These are phyloP conservation scores for Melanostigma gelatinosum DNA, from an alignment of 2,113 vertebrate species.

Conservation along the genomic window DNA sequence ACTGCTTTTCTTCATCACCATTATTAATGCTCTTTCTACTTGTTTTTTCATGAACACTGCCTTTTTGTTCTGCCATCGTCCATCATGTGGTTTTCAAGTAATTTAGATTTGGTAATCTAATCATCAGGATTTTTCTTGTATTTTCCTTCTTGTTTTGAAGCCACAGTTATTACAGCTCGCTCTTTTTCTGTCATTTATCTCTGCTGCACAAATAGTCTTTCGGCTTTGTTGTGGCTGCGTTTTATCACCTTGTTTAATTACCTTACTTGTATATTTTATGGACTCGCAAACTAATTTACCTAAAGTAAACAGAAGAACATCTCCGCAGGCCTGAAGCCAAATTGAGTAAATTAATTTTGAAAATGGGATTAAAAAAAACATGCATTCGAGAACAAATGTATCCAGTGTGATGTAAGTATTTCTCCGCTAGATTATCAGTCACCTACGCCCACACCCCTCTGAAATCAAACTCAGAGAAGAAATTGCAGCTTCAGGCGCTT, in stretches of 20 bases:
- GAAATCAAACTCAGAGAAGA: constrained; percentile 20
- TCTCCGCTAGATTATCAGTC: constrained; percentile 1
- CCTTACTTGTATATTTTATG: constrained; percentile 15
- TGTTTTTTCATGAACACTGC: not conserved
- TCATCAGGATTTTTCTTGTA: not conserved
- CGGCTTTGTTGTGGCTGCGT: constrained; percentile 6
- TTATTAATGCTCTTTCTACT: not conserved
- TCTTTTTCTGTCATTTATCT: constrained; percentile 25
- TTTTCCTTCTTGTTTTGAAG: constrained; percentile 16
- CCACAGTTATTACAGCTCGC: constrained; percentile 4
- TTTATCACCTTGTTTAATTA: constrained; percentile 61
- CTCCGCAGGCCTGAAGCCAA: constrained; percentile 1
- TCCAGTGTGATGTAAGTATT: constrained; percentile 22
- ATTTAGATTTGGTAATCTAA: constrained; percentile 10
- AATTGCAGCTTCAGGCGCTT: constrained; percentile 4
- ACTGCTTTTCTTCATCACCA: too few species aligned
- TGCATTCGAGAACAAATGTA: not conserved
- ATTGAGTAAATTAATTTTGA: constrained; percentile 1
- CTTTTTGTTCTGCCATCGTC: not conserved
- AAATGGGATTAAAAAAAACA: constrained; percentile 10
- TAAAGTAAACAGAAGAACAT: constrained; percentile 4
- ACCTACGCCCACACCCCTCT: constrained; percentile 42
- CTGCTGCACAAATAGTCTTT: constrained; percentile 20
- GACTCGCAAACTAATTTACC: not conserved
- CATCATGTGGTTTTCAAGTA: constrained; percentile 15